phyloP scores from a whole-genome alignment of 1,140 invertebrate species.

The Atta cephalotes region DNA sequence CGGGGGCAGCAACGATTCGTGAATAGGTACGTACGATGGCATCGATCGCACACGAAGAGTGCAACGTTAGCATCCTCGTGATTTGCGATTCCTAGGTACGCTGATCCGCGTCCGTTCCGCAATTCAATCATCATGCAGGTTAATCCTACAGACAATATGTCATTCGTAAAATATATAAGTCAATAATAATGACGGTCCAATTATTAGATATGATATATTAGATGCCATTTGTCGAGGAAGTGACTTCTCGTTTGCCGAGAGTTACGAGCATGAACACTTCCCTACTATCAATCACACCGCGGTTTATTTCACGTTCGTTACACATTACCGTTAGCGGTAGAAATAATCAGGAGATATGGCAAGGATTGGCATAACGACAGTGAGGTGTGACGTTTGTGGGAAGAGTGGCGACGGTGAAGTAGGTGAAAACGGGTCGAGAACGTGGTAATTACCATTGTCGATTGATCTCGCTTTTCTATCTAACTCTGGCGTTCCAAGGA shows the following conservation, averaged over 20 bases:
- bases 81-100: background rate
- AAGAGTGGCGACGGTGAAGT: background rate
- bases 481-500: background rate
- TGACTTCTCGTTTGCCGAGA: conserved; percentile 27
- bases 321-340: conserved; percentile 36
- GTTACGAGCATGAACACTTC: conserved; percentile 14
- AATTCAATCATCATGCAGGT: conserved; percentile 30
- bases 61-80: background rate
- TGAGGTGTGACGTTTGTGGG: conserved; percentile 25
- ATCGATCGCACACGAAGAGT: conserved; percentile 39
- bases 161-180: conserved; percentile 10
- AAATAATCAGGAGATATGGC: conserved; percentile 37
- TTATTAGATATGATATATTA: conserved; percentile 42
- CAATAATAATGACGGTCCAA: conserved; percentile 53
- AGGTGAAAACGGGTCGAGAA: conserved; percentile 40
- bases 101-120: background rate
- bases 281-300: conserved; percentile 36
- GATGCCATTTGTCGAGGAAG: conserved; percentile 45
- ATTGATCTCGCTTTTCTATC: conserved; percentile 42
- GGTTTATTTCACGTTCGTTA: conserved; percentile 43
- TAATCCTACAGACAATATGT: conserved; percentile 35
- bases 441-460: conserved; percentile 56
- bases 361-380: background rate
- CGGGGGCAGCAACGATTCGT: conserved; percentile 58
- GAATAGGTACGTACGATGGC: conserved; percentile 31